Evolutionary conservation across 2,797 vertebrate genomes (phyloP), one percentile per base, ranked within the genome.

Genomic region (Momotus momota): DNA sequence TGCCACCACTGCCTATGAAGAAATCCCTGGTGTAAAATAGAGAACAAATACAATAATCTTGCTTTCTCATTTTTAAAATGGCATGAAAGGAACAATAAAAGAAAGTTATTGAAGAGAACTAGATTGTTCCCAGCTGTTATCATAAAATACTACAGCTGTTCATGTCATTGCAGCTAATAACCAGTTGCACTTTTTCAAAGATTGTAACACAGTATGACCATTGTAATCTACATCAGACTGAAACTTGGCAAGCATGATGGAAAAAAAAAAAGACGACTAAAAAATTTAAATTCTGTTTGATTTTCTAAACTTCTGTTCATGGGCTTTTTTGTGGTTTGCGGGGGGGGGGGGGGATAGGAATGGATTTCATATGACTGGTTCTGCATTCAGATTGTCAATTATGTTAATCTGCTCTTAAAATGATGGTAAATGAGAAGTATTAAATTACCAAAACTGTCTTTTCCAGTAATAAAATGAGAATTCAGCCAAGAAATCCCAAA

Each of bases 51-150:
- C 70, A 92, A 92, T 81, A 92, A 96, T 90, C 86, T 92, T 0
- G 1, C 78, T 86, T 80, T 95, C 78, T 96, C 86, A 52, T 90
- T 95, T 97, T 55, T 75, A 95, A 96, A 94, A 94, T 52, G 48
- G 51, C 82, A 88, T 84, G 89, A 92, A 96, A 96, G 66, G 54
- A 90, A 94, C 85, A 95, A 94, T 81, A 93, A 90, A 93, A 88
- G 62, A 97, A 96, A 95, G 89, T 95, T 94, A 95, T 29, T 96
- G 82, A 90, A 75, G 85, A 84, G 80, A 95, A 96, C 18, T 79
- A 95, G 93, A 94, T 95, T 96, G 85, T 92, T 95, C 91, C 95
- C 93, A 96, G 95, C 93, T 96, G 96, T 90, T 96, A 81, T 31
- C 62, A 86, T 90, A 94, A 95, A 96, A 88, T n/a, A 94, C 82